Base-by-base conservation (phyloP, 2,113 vertebrate species). In the Vireo altiloquus region DNA sequence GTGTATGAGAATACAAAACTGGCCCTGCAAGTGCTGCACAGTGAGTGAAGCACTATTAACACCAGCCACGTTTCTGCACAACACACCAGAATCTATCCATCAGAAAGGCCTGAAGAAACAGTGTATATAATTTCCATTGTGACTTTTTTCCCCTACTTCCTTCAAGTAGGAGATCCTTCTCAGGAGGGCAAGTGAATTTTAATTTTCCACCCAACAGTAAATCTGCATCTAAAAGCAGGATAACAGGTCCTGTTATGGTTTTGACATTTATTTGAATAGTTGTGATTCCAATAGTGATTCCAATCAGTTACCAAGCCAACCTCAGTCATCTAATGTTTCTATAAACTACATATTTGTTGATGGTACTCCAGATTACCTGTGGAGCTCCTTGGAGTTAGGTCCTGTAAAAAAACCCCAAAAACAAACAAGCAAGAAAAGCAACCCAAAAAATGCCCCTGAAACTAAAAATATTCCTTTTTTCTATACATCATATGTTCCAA, bases 361-460 rank as follows among this genome's bases (percentile, higher is more conserved):
- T 35, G 28, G 11, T 25, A 53, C 21, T 31, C 6, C 22, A 46
- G 63, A 72, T 4, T 50, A 42, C 9, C 27, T 68, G 6, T 16
- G 15, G 19, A 54, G 15, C 35, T 63, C 8, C 30, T 28, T 47
- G 23, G 42, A 42, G 5, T 47, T 15, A 31, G 7, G 17, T 47
- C 11, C 7, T 60, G 14, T 22, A 47, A 39, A 81, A 86, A 68
- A 27, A 33, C 0, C 1, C 23, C 23, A 25, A 47, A 40, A 80
- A 35, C 11, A 63, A 87, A 64, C 6, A 50, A 71, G 11, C 11
- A 49, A 64, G 31, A 19, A 65, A 52, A 25, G 0, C 4, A 86
- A 69, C 0, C 1, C 33, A 39, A 4, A 2, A 47, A 68, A 84
- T 46, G 1, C 11, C 9, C 8, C 7, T 2, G 39, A 54, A 72